Evolutionary conservation across 2,797 vertebrate species (phyloP), one percentile per base, ranked within the genome.

Genomic region (Pipistrellus pipistrellus): DNA sequence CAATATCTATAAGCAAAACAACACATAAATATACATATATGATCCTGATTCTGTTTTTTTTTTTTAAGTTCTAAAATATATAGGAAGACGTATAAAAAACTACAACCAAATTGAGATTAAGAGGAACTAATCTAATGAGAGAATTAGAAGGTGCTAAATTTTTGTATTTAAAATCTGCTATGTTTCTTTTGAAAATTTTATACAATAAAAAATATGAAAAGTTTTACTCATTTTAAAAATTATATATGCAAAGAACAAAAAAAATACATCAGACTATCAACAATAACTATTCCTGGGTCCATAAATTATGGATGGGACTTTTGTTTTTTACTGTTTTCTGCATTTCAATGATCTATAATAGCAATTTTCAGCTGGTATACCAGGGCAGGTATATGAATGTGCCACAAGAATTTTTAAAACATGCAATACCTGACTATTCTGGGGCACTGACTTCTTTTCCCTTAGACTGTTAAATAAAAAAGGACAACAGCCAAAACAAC

Each of bases 261-360:
- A 27, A 27, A 85, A 71, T 27, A 92, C 1, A 21, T 27, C 20
- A 94, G 95, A 81, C 25, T 82, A 35, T 9, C 48, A 86, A 80
- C 51, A 88, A 38, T 53, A 59, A 78, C 73, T 59, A 92, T 62
- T 96, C 82, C 55, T 71, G 18, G 30, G 18, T 87, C 48, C 92
- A 81, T 64, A 15, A 84, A 87, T 68, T 81, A 87, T 8, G 14
- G 4, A 8, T 25, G 10, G 13, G 11, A n/a, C 53, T 85, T 66
- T 44, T 41, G 57, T 57, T 93, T 23, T 90, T 93, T 48, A 71
- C 23, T 82, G 11, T 73, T 77, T 87, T 46, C 10, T 88, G 23
- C 14, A 90, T 91, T 88, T 91, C 57, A 91, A 85, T 72, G 32
- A 82, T 82, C 48, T 90, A 53, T 44, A 84, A 23, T 27, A 95